A percentile compares a stretch with the other conserved stretches of the same genome.
These are phyloP conservation scores for Bubo bubo DNA, from an alignment of 2,113 vertebrate genomes.

Conservation along the genomic window DNA sequence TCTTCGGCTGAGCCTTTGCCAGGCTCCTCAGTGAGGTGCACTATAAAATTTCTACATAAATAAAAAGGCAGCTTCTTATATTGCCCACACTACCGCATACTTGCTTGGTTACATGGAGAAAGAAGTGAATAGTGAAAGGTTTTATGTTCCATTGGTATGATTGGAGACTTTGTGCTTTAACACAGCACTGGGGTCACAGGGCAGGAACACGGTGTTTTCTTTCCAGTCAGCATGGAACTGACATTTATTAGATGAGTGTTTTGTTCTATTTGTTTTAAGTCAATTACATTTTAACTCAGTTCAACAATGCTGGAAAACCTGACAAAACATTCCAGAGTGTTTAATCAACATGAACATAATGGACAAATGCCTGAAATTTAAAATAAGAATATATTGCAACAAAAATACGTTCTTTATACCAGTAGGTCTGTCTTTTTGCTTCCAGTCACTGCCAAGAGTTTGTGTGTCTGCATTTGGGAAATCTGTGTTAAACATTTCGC, in stretches of 20 bases:
- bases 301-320: constrained; percentile 56
- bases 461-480: not conserved
- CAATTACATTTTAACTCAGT: constrained; percentile 37
- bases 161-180: constrained; percentile 58
- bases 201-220: constrained; percentile 60
- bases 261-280: constrained; percentile 59
- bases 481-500: not conserved
- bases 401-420: not conserved
- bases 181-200: constrained; percentile 31
- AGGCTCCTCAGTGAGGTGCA: not conserved
- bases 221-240: constrained; percentile 54
- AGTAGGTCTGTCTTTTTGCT: not conserved
- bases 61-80: not conserved
- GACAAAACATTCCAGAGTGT: constrained; percentile 30
- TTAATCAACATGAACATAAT: not conserved
- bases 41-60: not conserved
- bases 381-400: not conserved
- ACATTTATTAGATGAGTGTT: constrained; percentile 44
- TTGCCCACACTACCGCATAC: not conserved
- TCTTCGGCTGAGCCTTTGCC: not conserved
- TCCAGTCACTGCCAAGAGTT: not conserved
- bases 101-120: constrained; percentile 1
- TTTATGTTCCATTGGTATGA: constrained; percentile 54
- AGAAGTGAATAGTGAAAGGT: constrained; percentile 48
- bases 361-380: not conserved